These are phyloP conservation scores for Muschampia plurimacula DNA, from an alignment of 2,888 invertebrate species.

Conservation along the genomic window DNA sequence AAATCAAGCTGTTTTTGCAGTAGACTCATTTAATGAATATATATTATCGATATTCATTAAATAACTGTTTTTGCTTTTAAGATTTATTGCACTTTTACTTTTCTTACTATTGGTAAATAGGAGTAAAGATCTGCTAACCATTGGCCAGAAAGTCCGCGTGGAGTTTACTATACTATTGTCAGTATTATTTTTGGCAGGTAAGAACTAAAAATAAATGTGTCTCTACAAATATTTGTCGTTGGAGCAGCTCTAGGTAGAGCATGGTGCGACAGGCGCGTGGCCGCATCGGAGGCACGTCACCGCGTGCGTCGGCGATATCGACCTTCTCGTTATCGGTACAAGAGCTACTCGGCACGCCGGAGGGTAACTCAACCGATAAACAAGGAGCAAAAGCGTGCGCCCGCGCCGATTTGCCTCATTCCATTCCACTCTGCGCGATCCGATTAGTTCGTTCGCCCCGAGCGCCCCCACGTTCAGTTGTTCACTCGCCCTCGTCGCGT, in stretches of 20 bases:
- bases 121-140: conserved; percentile 44
- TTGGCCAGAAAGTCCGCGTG: conserved; percentile 59
- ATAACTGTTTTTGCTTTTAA: background rate
- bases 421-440: conserved; percentile 64
- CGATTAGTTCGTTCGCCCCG: conserved; percentile 74
- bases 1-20: no score
- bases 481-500: conserved; percentile 77
- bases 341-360: conserved; percentile 65
- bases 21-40: no score
- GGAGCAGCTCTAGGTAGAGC: conserved; percentile 50
- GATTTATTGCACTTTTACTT: background rate
- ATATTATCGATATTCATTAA: no score
- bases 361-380: conserved; percentile 70
- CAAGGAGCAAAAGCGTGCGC: conserved; percentile 83
- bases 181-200: conserved; percentile 71
- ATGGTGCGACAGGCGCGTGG: conserved; percentile 52
- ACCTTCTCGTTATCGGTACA: conserved; percentile 78
- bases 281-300: conserved; percentile 53
- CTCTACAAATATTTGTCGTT: conserved; percentile 66
- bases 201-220: conserved; percentile 76
- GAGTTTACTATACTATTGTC: conserved; percentile 70
- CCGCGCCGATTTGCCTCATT: conserved; percentile 81
- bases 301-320: conserved; percentile 67
- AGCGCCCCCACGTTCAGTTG: conserved; percentile 69
- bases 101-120: conserved; percentile 12